Base-by-base conservation (phyloP, 2,888 invertebrate species). In the Epiblema foenella region DNA sequence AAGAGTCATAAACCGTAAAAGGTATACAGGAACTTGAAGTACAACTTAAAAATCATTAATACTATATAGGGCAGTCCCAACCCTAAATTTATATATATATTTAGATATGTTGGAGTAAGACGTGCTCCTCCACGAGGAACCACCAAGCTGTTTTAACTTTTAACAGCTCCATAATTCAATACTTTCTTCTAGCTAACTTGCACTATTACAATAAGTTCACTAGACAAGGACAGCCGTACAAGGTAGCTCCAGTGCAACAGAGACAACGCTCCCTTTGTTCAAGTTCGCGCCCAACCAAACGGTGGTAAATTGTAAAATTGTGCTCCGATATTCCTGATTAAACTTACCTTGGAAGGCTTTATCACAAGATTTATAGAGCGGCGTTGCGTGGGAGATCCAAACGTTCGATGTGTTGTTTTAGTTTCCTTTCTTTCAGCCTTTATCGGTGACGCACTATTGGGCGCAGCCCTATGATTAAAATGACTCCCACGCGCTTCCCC, bases 171-270 rank as follows among this genome's bases (percentile, higher is more conserved):
- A 69, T 65, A 69, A 69, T 69, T 69, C 69, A 69, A 69, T 69
- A 69, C 69, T 69, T 69, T 69, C 69, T 69, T 69, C 69, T 52
- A 69, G 63, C 56, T 42, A 69, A 69, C 69, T 69, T 52, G 64
- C 58, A 69, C 69, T 69, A 69, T 69, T 69, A 69, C 69, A 69
- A 69, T 69, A 69, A 69, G 69, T 69, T 69, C 64, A 69, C 42
- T 46, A 65, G 42, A 65, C 20, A 69, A 39, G 39, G 52, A 69
- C 29, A 57, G 69, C 39, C 11, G 2, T 10, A 52, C 39, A 5
- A 3, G 12, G 17, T 17, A 10, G 37, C 39, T 15, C n/a, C 39
- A 10, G 51, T 5, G 64, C 17, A 63, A 64, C n/a, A 37, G 51
- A 15, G 57, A 69, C 46, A 29, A 9, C 39, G 24, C 0, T 17